A percentile compares a stretch with the other conserved stretches of the same genome.
phyloP scores from a whole-genome alignment of 1,140 invertebrate genomes.

The Riptortus pedestris region DNA sequence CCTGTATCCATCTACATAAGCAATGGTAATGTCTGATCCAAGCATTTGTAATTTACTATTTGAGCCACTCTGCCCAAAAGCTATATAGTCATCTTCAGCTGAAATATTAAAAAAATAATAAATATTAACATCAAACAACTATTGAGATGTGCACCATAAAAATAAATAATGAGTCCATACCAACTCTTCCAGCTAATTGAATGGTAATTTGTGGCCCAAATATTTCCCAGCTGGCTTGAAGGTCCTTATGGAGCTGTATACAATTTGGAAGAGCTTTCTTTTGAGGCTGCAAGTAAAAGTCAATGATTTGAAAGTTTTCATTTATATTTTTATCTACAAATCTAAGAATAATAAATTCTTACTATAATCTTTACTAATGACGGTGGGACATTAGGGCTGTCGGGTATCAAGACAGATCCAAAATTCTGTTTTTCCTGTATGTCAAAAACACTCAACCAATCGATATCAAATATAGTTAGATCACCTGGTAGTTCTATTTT shows the following conservation, averaged over 20 bases:
- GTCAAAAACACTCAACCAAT: slow-evolving; percentile 78
- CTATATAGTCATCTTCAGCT: slow-evolving; percentile 69
- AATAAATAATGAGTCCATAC: slow-evolving; percentile 36
- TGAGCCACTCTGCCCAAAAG: slow-evolving; percentile 75
- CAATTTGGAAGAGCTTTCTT: slow-evolving; percentile 65
- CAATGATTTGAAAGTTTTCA: too few species aligned
- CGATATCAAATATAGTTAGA: slow-evolving; percentile 67
- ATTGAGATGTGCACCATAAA: neutral
- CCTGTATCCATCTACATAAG: slow-evolving; percentile 58
- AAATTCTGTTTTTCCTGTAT: slow-evolving; percentile 56
- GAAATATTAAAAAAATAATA: slow-evolving; percentile 33
- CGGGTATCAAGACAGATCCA: slow-evolving; percentile 67
- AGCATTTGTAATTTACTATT: slow-evolving; percentile 62
- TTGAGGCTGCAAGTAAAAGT: slow-evolving; percentile 38
- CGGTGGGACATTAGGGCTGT: slow-evolving; percentile 74
- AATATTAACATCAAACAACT: neutral
- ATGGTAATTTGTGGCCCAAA: slow-evolving; percentile 81
- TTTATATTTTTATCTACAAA: too few species aligned
- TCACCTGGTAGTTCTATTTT: slow-evolving; percentile 69
- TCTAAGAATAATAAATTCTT: neutral
- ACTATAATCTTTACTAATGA: slow-evolving; percentile 50
- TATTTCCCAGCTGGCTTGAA: slow-evolving; percentile 80
- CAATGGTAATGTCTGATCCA: slow-evolving; percentile 71
- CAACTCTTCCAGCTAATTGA: slow-evolving; percentile 68
- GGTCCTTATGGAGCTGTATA: slow-evolving; percentile 67